phyloP scores from a whole-genome alignment of 2,113 vertebrate species.

The Ophthalmolycus amberensis region DNA sequence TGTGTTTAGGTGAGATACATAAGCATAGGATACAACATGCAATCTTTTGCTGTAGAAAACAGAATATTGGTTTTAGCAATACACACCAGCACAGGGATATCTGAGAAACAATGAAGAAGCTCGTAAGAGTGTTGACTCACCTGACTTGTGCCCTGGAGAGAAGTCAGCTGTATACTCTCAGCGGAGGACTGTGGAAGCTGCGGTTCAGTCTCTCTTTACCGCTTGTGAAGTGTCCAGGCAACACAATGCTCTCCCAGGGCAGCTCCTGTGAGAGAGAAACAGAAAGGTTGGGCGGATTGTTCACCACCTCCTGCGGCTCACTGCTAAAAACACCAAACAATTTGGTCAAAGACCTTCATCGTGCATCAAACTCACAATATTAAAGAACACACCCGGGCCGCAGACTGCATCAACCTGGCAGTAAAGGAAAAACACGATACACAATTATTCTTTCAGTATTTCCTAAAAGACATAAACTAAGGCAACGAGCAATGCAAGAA shows the following conservation, averaged over 20 bases:
- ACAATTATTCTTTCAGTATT: too few species aligned
- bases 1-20: neutral
- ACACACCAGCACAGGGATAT: neutral
- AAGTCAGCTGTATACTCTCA: neutral
- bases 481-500: too few species aligned
- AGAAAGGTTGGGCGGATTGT: neutral
- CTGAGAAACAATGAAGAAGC: neutral
- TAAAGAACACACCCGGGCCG: too few species aligned
- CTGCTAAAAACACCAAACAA: too few species aligned
- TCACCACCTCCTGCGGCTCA: conserved; percentile 1
- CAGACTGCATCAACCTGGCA: too few species aligned
- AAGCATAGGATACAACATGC: neutral
- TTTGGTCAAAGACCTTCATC: too few species aligned
- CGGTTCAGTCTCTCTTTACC: conserved; percentile 34
- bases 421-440: too few species aligned
- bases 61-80: neutral
- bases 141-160: conserved; percentile 9
- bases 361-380: too few species aligned
- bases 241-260: conserved; percentile 47
- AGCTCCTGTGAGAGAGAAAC: conserved; percentile 26
- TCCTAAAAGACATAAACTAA: too few species aligned
- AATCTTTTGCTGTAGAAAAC: neutral
- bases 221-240: conserved; percentile 59
- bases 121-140: conserved; percentile 33
- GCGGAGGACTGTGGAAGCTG: conserved; percentile 2